These are phyloP conservation scores for Dysdera silvatica DNA, from an alignment of 1,140 invertebrate species.

Conservation along the genomic window DNA sequence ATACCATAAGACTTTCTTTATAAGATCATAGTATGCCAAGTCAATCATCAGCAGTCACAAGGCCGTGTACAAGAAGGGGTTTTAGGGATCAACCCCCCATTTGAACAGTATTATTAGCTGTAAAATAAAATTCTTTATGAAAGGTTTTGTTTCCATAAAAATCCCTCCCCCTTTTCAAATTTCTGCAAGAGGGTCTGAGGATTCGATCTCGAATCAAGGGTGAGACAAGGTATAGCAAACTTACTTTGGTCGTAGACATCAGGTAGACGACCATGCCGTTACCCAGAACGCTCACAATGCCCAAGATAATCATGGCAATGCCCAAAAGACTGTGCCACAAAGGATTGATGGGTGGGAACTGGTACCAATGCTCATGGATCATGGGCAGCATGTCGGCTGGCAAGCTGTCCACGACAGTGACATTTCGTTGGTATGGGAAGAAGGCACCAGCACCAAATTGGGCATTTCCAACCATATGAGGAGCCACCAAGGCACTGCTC, in stretches of 20 bases:
- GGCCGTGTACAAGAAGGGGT: no score
- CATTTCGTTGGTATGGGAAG: constrained; percentile 45
- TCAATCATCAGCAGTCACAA: no score
- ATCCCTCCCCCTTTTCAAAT: no score
- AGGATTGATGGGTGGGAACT: constrained; percentile 66
- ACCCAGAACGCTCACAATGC: constrained; percentile 60
- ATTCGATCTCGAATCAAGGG: no score
- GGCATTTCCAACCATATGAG: constrained; percentile 13
- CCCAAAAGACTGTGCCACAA: constrained; percentile 70
- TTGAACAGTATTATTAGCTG: no score
- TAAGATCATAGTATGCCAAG: no score
- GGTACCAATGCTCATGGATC: constrained; percentile 64
- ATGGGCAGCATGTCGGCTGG: constrained; percentile 62
- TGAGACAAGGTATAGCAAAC: no score
- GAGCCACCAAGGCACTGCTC: constrained; percentile 22
- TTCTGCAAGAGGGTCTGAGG: no score
- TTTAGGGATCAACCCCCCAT: no score
- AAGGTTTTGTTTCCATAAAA: no score
- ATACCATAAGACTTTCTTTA: no score
- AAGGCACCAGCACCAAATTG: constrained; percentile 13
- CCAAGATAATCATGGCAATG: constrained; percentile 62
- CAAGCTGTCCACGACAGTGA: constrained; percentile 64
- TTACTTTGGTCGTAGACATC: constrained; percentile 61
- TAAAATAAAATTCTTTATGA: no score
- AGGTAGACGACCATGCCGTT: constrained; percentile 82